Percentiles rank a stretch among this genome's conserved stretches.
phyloP scores from a whole-genome alignment of 1,140 invertebrate genomes.

The Meteorus sp. region DNA sequence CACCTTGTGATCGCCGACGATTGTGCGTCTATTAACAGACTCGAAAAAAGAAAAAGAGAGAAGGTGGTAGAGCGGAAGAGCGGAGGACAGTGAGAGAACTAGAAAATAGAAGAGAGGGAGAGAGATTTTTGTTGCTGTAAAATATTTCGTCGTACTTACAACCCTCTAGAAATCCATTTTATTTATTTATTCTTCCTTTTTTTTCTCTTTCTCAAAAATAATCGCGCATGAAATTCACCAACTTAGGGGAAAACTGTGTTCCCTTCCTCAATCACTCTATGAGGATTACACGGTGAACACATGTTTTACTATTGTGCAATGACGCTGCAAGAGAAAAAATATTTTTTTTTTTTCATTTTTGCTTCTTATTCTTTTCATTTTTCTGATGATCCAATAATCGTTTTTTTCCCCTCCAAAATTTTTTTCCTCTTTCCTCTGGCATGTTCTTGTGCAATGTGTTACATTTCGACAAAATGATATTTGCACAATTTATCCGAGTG shows the following conservation, averaged over 20 bases:
- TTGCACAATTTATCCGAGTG: too few relatives aligned
- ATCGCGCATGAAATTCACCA: conserved; percentile 15
- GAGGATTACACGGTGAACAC: conserved; percentile 6
- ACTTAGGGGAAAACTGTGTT: neutral
- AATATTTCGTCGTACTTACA: neutral
- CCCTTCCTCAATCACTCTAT: neutral
- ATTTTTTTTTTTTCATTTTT: neutral
- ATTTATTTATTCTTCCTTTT: neutral
- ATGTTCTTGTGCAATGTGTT: too few relatives aligned
- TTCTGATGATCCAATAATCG: too few relatives aligned
- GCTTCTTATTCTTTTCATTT: too few relatives aligned
- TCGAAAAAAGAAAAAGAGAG: too few relatives aligned
- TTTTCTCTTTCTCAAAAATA: conserved; percentile 7
- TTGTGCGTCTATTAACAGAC: conserved; percentile 16
- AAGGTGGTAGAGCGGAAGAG: neutral
- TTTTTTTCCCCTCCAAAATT: too few relatives aligned
- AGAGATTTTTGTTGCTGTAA: neutral
- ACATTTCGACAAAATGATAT: too few relatives aligned
- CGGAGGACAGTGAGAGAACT: too few relatives aligned
- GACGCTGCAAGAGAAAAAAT: neutral
- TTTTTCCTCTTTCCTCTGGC: too few relatives aligned
- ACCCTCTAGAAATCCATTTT: conserved; percentile 8
- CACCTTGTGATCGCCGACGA: conserved; percentile 21
- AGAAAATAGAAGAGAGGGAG: neutral
- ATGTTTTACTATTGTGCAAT: conserved; percentile 1